These are phyloP conservation scores for Pangasius djambal DNA, from an alignment of 2,797 vertebrate genomes.

Conservation along the genomic window DNA sequence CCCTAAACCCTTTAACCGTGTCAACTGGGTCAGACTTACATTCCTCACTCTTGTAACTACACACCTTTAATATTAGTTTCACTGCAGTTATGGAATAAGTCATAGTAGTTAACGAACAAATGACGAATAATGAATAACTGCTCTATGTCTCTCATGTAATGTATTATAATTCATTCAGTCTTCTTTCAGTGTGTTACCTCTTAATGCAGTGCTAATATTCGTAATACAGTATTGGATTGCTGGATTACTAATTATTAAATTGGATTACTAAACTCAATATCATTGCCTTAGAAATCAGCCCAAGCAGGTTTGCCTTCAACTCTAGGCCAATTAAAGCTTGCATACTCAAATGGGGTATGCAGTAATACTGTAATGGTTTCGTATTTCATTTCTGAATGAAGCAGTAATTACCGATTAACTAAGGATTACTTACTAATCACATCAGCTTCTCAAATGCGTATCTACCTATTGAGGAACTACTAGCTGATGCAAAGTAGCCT, in stretches of 20 bases:
- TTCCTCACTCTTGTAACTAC: background rate
- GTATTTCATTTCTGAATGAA: background rate
- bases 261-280: too few species aligned
- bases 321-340: conserved; percentile 19
- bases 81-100: background rate
- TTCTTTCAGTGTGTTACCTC: background rate
- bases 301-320: conserved; percentile 32
- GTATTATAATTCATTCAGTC: background rate
- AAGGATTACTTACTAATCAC: background rate
- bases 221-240: background rate
- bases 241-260: too few species aligned
- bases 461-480: background rate
- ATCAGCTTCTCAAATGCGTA: background rate
- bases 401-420: background rate
- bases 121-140: background rate
- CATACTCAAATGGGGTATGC: background rate
- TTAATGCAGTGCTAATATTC: background rate
- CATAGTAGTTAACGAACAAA: background rate
- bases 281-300: conserved; percentile 15
- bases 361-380: background rate
- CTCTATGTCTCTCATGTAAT: background rate
- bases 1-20: background rate
- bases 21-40: background rate
- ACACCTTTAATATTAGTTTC: background rate
- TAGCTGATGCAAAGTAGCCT: background rate